phyloP scores from a whole-genome alignment of 1,140 invertebrate species.

The Nasonia vitripennis region DNA sequence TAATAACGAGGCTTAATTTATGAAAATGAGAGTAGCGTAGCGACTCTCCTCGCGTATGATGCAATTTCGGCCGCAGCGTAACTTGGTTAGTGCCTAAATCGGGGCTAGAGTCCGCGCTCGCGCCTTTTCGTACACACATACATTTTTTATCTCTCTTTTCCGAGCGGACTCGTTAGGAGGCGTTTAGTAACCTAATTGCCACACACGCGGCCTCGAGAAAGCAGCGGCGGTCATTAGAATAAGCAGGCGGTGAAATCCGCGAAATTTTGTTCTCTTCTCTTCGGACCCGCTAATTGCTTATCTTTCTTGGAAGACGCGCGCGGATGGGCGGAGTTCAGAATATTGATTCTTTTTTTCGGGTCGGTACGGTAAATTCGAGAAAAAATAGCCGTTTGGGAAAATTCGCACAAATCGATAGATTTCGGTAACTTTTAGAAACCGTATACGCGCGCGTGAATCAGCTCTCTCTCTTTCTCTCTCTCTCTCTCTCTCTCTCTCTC shows the following conservation, averaged over 20 bases:
- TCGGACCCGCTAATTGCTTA: not conserved
- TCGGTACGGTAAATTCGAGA: not conserved
- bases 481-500: not conserved
- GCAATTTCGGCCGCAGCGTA: not conserved
- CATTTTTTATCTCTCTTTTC: not conserved
- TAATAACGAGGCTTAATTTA: conserved; percentile 12
- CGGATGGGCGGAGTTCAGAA: not conserved
- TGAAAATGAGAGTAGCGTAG: conserved; percentile 7
- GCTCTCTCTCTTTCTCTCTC: too few relatives aligned
- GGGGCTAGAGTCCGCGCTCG: not conserved
- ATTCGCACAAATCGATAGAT: not conserved
- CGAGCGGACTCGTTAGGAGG: conserved; percentile 6
- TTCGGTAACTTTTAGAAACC: conserved; percentile 7
- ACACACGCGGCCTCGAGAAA: conserved; percentile 26
- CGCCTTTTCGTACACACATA: too few relatives aligned
- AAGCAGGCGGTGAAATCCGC: conserved; percentile 10
- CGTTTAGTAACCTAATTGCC: conserved; percentile 29
- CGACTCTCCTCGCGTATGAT: not conserved
- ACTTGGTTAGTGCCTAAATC: not conserved
- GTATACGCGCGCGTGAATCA: not conserved
- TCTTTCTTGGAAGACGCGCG: not conserved
- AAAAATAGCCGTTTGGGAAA: not conserved
- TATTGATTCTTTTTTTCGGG: not conserved
- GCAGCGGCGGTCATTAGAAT: conserved; percentile 16
- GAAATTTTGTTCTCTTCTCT: not conserved